Evolutionary conservation across 2,888 invertebrate genomes (phyloP).

Genomic region (Nasonia oneida): DNA sequence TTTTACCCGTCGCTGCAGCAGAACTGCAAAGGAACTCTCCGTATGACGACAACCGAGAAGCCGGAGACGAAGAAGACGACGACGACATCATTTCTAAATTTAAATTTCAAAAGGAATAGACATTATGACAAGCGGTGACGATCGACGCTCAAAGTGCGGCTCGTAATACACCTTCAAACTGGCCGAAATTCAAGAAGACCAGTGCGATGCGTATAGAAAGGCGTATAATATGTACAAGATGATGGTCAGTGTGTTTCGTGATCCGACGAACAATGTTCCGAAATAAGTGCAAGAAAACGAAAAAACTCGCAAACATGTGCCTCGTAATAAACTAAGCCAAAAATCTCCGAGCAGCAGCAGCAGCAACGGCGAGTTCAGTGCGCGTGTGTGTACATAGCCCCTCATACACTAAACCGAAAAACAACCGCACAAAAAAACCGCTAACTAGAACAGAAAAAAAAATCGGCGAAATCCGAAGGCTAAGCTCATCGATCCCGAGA

Average conservation of each 20-base stretch:
- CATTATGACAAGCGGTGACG: constrained; percentile 25
- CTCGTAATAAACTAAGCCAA: not conserved
- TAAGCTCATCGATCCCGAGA: constrained; percentile 52
- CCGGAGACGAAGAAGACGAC: constrained; percentile 32
- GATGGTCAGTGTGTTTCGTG: constrained; percentile 43
- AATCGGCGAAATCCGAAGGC: constrained; percentile 33
- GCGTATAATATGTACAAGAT: not conserved
- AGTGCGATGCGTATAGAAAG: constrained; percentile 8
- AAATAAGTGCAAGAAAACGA: constrained; percentile 34
- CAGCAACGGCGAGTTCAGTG: not conserved
- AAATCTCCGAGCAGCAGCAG: not conserved
- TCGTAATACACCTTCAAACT: constrained; percentile 2
- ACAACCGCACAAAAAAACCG: not conserved
- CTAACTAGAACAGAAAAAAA: not conserved
- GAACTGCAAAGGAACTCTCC: not conserved
- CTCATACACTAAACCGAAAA: not conserved
- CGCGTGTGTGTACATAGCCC: constrained; percentile 1
- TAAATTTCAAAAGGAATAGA: constrained; percentile 36
- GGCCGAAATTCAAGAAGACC: constrained; percentile 30
- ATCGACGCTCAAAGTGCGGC: constrained; percentile 17
- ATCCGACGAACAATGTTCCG: not conserved
- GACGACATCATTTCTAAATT: constrained; percentile 55
- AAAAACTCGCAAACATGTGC: not conserved
- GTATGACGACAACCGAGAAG: not conserved
- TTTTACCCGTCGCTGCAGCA: not conserved